These are phyloP conservation scores for Tineola bisselliella DNA, from an alignment of 2,888 invertebrate genomes.

Conservation along the genomic window DNA sequence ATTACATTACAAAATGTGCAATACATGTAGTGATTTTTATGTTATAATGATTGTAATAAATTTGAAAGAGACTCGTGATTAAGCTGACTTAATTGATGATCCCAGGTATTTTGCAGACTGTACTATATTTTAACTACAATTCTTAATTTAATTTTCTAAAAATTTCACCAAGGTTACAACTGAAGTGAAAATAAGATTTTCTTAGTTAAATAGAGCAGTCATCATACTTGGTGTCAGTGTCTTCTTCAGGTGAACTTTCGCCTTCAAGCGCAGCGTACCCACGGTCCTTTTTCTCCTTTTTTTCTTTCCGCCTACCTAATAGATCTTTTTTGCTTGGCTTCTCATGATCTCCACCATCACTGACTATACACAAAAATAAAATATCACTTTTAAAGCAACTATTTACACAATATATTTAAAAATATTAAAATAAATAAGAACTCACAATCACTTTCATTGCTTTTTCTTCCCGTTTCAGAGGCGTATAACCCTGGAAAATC, in stretches of 20 bases:
- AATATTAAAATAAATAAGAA: constrained; percentile 20
- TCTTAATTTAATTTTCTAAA: too few relatives aligned
- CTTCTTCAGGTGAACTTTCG: constrained; percentile 92
- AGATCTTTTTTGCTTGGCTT: constrained; percentile 82
- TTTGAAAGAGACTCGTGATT: too few relatives aligned
- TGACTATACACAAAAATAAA: constrained; percentile 61
- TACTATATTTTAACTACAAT: too few relatives aligned
- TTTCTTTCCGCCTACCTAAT: constrained; percentile 82
- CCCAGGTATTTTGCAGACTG: too few relatives aligned
- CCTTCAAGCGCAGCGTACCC: constrained; percentile 94
- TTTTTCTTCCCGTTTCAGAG: constrained; percentile 79
- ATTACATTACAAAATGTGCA: too few relatives aligned
- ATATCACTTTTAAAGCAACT: background rate
- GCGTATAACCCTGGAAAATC: constrained; percentile 90
- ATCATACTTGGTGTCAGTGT: constrained; percentile 83
- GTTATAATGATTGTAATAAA: too few relatives aligned
- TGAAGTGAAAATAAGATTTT: too few relatives aligned
- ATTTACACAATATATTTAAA: background rate
- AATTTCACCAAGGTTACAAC: too few relatives aligned
- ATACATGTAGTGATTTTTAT: too few relatives aligned
- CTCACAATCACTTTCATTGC: constrained; percentile 87
- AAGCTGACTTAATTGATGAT: too few relatives aligned
- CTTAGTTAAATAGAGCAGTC: constrained; percentile 18
- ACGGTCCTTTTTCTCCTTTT: constrained; percentile 84
- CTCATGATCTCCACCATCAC: constrained; percentile 84